These are phyloP conservation scores for Arctocebus calabarensis DNA, from an alignment of 2,797 vertebrate genomes.

Conservation along the genomic window DNA sequence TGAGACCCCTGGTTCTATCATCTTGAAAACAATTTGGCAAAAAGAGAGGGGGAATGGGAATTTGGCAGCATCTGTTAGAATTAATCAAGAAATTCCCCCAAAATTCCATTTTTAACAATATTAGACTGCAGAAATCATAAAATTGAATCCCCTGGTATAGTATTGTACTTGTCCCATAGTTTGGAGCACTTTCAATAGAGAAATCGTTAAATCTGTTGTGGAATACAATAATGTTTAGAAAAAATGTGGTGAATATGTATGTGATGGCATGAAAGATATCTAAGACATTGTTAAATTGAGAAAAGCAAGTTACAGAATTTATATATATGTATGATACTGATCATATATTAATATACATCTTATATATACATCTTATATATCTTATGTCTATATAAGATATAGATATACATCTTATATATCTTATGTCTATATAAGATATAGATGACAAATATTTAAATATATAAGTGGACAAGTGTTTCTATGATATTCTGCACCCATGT, in stretches of 20 bases:
- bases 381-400: not conserved
- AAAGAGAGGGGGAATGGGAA: not conserved
- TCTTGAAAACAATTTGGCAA: not conserved
- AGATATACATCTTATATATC: not conserved
- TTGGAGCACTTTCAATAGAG: constrained; percentile 15
- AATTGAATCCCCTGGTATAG: not conserved
- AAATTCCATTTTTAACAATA: constrained; percentile 28
- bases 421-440: not conserved
- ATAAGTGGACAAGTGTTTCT: not conserved
- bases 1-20: not conserved
- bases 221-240: not conserved
- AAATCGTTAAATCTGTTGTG: not conserved
- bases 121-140: not conserved
- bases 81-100: not conserved
- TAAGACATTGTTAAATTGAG: not conserved
- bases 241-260: not conserved
- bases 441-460: not conserved
- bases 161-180: not conserved
- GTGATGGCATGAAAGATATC: not conserved
- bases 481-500: not conserved
- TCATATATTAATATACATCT: not conserved
- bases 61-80: constrained; percentile 10
- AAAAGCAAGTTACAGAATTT: constrained; percentile 1
- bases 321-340: not conserved
- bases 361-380: too few relatives aligned